phyloP scores from a whole-genome alignment of 2,113 vertebrate species.

The Taurulus bubalis region DNA sequence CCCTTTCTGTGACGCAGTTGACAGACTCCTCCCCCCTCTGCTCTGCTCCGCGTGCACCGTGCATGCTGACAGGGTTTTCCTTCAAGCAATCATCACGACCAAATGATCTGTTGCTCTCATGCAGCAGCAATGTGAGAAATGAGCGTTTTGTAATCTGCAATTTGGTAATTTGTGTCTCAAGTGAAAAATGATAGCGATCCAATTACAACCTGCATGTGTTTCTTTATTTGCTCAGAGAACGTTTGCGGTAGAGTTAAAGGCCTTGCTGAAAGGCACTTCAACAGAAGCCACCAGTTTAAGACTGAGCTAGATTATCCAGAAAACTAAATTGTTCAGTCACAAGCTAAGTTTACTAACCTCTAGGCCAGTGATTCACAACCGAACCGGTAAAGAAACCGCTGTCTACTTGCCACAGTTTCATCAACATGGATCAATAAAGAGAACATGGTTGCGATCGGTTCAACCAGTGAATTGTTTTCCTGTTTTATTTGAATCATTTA shows the following conservation, averaged over 20 bases:
- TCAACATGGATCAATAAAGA: too few relatives aligned
- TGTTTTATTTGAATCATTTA: too few relatives aligned
- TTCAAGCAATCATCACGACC: neutral
- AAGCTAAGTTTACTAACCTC: neutral
- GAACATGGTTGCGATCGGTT: too few relatives aligned
- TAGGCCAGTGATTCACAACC: neutral
- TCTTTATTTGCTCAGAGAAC: conserved; percentile 40
- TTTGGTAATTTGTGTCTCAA: neutral
- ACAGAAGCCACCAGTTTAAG: neutral
- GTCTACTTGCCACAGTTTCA: neutral
- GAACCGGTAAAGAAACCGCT: neutral
- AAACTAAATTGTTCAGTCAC: neutral
- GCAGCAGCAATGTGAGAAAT: neutral
- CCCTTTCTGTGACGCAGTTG: conserved; percentile 53
- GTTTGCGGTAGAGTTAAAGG: conserved; percentile 14
- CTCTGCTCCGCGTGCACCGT: neutral
- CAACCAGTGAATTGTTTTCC: too few relatives aligned
- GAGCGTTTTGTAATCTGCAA: neutral
- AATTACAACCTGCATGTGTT: neutral
- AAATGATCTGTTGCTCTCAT: neutral
- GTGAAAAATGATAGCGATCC: neutral
- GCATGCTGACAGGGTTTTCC: conserved; percentile 43
- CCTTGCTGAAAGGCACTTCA: neutral
- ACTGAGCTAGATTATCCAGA: neutral
- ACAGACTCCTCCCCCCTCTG: conserved; percentile 31